phyloP scores from a whole-genome alignment of 2,113 vertebrate genomes.

The Phylloscopus trochiloides region DNA sequence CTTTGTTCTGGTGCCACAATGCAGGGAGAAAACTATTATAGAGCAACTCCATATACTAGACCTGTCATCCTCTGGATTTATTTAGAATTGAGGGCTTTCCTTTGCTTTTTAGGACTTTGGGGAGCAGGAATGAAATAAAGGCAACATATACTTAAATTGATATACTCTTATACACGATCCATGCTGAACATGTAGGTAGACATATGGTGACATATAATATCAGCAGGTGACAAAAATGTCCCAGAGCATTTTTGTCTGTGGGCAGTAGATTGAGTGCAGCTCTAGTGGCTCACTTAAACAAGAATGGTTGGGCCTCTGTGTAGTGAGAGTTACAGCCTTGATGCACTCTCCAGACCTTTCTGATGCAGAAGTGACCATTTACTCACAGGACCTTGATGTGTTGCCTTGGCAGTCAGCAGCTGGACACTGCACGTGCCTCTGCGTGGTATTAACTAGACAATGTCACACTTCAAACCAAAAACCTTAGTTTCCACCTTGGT shows the following conservation, averaged over 20 bases:
- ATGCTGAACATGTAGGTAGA: background rate
- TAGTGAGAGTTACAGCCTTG: background rate
- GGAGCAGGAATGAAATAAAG: background rate
- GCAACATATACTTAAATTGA: background rate
- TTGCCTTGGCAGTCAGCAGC: background rate
- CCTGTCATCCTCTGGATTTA: background rate
- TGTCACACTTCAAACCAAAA: background rate
- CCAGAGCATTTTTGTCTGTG: background rate
- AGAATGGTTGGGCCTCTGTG: background rate
- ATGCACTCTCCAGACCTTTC: background rate
- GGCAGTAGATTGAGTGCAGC: background rate
- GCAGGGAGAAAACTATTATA: background rate
- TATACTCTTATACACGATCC: background rate
- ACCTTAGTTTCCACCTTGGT: background rate
- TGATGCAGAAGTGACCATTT: background rate
- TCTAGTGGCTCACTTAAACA: background rate
- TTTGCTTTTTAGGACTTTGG: background rate
- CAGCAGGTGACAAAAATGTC: background rate
- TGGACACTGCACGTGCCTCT: background rate
- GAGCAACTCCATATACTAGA: background rate
- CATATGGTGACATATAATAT: background rate
- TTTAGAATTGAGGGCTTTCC: background rate
- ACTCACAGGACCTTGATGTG: background rate
- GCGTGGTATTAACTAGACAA: background rate
- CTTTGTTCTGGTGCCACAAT: background rate